A percentile compares a stretch with the other conserved stretches of the same genome.
Conservation (phyloP, 53 echinoderm and acorn worm genomes). For the Stichopus horrens region DNA sequence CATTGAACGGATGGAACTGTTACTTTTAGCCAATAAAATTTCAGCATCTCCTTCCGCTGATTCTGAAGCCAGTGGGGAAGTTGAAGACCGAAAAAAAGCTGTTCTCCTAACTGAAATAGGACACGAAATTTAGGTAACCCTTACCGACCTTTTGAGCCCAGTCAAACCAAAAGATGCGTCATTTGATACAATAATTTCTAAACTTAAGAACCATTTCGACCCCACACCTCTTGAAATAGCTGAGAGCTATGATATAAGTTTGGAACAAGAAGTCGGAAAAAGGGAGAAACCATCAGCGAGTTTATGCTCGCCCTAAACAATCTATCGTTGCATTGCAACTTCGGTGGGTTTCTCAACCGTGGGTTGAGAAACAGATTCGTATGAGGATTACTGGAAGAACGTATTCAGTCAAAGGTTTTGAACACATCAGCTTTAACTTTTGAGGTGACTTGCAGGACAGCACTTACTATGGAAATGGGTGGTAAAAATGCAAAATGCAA, state of each 20-base stretch:
- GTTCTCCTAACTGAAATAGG: constrained; percentile 54
- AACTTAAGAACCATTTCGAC: constrained; percentile 34
- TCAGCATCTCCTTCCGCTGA: constrained; percentile 10
- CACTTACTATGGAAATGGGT: too few species aligned
- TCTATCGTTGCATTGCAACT: constrained; percentile 49
- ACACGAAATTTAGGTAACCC: constrained; percentile 30
- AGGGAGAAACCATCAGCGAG: constrained; percentile 35
- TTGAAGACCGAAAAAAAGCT: constrained; percentile 46
- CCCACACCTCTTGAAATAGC: constrained; percentile 55
- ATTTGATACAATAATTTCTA: constrained; percentile 37
- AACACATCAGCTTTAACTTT: too few species aligned
- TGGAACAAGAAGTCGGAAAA: too few species aligned
- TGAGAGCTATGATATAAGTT: constrained; percentile 57
- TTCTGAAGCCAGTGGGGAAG: neutral
- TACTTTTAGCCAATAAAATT: constrained; percentile 59
- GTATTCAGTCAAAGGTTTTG: constrained; percentile 52
- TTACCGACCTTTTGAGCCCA: too few species aligned
- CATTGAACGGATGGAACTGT: constrained; percentile 60
- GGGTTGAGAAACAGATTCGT: constrained; percentile 51
- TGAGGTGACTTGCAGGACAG: too few species aligned
- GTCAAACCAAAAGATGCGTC: constrained; percentile 29
- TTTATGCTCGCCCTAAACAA: constrained; percentile 46
- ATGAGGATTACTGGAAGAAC: constrained; percentile 52
- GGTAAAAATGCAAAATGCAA: constrained; percentile 24
- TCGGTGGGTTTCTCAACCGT: constrained; percentile 51